Evolutionary conservation across 2,888 invertebrate genomes (phyloP).

Genomic region (Cheilosia vulpina): DNA sequence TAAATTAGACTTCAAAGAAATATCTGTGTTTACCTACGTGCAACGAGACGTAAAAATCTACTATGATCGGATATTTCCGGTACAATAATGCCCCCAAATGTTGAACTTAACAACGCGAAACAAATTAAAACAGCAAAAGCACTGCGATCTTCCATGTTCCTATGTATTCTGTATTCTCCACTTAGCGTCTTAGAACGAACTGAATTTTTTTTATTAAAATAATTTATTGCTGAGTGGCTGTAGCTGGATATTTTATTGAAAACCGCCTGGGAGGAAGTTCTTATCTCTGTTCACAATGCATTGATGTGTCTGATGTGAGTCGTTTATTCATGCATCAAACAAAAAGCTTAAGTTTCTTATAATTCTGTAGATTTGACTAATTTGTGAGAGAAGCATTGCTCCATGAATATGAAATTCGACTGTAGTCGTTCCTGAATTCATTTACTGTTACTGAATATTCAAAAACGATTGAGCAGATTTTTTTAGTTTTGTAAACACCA

Average conservation of each 20-base stretch:
- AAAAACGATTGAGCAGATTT: too few relatives aligned
- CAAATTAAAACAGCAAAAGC: constrained; percentile 30
- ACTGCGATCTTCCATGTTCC: constrained; percentile 6
- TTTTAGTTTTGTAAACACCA: too few relatives aligned
- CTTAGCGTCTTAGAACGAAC: constrained; percentile 10
- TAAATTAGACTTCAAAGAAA: neutral
- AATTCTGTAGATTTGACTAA: neutral
- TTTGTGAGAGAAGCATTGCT: neutral
- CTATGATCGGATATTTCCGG: constrained; percentile 1
- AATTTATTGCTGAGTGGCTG: neutral
- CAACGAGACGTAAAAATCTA: constrained; percentile 34
- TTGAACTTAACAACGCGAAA: constrained; percentile 12
- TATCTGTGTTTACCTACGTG: constrained; percentile 7
- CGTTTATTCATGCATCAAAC: neutral
- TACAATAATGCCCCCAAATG: neutral
- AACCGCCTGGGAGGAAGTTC: neutral
- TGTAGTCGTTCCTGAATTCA: too few relatives aligned
- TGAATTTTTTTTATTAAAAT: constrained; percentile 21
- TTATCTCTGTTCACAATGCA: neutral
- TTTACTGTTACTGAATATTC: too few relatives aligned
- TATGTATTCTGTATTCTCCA: neutral
- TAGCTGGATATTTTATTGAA: neutral
- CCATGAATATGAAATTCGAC: neutral
- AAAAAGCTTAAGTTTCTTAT: neutral
- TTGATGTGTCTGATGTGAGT: neutral